Evolutionary conservation across 2,113 vertebrate genomes (phyloP).

Genomic region (Scolopax mira): DNA sequence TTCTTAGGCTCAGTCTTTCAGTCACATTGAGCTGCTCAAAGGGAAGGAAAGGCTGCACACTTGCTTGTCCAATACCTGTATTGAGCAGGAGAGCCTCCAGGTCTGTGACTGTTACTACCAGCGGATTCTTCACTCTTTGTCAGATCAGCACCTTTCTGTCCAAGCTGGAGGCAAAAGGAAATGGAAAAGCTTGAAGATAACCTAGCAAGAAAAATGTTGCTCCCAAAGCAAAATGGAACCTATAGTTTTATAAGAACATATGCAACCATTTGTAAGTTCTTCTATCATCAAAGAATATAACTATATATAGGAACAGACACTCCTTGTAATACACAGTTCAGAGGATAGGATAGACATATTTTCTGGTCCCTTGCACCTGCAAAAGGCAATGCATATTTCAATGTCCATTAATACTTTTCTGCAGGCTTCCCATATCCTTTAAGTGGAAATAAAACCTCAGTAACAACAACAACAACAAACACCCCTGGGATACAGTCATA

Average conservation of each 20-base stretch:
- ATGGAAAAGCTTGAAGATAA: background rate
- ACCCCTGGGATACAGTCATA: background rate
- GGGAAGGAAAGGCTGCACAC: accelerated
- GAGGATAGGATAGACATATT: background rate
- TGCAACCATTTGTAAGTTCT: background rate
- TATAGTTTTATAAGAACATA: background rate
- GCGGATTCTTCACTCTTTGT: background rate
- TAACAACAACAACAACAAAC: background rate
- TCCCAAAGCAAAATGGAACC: background rate
- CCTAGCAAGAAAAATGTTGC: background rate
- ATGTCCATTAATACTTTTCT: background rate
- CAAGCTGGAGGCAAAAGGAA: background rate
- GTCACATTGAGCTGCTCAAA: background rate
- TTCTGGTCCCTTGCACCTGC: background rate
- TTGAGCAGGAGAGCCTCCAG: background rate
- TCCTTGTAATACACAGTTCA: background rate
- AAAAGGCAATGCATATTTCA: background rate
- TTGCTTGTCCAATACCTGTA: background rate
- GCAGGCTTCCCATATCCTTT: background rate
- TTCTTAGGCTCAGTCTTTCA: background rate
- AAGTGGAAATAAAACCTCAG: background rate
- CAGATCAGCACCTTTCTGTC: background rate
- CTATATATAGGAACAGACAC: background rate
- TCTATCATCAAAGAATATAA: background rate
- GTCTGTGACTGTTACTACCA: background rate